phyloP scores from a whole-genome alignment of 2,888 invertebrate genomes.

The Mystacides longicornis region DNA sequence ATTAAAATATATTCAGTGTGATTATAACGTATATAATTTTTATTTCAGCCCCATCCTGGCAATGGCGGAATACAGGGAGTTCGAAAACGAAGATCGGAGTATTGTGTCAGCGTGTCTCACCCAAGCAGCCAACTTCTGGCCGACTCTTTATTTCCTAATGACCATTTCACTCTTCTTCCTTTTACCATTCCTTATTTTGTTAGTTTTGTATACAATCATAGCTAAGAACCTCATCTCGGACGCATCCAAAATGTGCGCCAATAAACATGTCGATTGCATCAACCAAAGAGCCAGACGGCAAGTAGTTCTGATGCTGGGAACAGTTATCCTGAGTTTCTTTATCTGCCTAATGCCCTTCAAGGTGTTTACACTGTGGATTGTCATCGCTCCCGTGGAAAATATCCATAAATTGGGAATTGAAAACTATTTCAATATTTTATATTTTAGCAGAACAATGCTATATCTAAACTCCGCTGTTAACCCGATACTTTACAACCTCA shows the following conservation, averaged over 20 bases:
- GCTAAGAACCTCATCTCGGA: constrained; percentile 73
- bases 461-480: constrained; percentile 87
- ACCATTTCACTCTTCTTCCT: constrained; percentile 74
- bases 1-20: too few relatives aligned
- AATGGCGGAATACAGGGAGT: constrained; percentile 64
- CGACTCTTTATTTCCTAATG: constrained; percentile 70
- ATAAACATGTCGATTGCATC: constrained; percentile 65
- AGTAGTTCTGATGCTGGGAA: constrained; percentile 80
- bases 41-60: constrained; percentile 64
- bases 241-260: constrained; percentile 58
- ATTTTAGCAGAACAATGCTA: constrained; percentile 78
- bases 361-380: constrained; percentile 74
- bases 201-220: constrained; percentile 76
- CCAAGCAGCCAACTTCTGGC: constrained; percentile 68
- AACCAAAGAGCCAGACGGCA: constrained; percentile 68
- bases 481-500: constrained; percentile 85
- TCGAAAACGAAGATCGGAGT: constrained; percentile 62
- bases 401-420: constrained; percentile 64
- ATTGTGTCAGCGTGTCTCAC: constrained; percentile 71
- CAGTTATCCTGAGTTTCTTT: constrained; percentile 83
- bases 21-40: not conserved
- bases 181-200: constrained; percentile 69
- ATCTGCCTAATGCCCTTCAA: constrained; percentile 82
- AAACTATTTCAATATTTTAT: constrained; percentile 73
- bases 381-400: constrained; percentile 64